These are phyloP conservation scores for Hippocampus kuda DNA, from an alignment of 2,797 vertebrate species.

Conservation along the genomic window DNA sequence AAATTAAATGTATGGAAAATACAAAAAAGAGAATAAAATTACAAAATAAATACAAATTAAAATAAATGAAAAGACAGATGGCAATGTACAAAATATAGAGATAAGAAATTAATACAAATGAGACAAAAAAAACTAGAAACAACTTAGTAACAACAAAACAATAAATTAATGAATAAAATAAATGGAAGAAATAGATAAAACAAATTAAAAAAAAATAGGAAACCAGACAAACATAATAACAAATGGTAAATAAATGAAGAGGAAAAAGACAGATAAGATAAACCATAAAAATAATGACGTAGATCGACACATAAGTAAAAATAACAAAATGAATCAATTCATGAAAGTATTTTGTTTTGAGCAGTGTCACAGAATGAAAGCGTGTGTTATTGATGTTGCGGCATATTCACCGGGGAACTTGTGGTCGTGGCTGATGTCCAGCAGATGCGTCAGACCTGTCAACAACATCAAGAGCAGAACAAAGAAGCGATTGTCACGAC, in stretches of 20 bases:
- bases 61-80: neutral
- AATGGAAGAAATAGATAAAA: too few species aligned
- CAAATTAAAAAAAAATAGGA: too few species aligned
- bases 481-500: conserved; percentile 21
- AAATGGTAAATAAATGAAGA: neutral
- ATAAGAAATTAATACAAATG: neutral
- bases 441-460: conserved; percentile 82
- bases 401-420: conserved; percentile 88
- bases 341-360: neutral
- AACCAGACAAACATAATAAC: neutral
- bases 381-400: conserved; percentile 6
- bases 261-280: neutral
- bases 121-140: too few species aligned
- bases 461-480: conserved; percentile 14
- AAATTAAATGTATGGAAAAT: too few species aligned
- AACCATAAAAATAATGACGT: neutral
- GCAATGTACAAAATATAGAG: neutral
- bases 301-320: neutral
- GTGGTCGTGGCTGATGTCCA: conserved; percentile 87
- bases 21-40: too few species aligned
- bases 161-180: too few species aligned
- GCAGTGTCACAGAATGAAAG: neutral
- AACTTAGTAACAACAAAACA: too few species aligned
- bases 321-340: neutral
- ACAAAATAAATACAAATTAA: neutral